phyloP scores from a whole-genome alignment of 2,888 invertebrate genomes.

The Rhabditoides inermis region DNA sequence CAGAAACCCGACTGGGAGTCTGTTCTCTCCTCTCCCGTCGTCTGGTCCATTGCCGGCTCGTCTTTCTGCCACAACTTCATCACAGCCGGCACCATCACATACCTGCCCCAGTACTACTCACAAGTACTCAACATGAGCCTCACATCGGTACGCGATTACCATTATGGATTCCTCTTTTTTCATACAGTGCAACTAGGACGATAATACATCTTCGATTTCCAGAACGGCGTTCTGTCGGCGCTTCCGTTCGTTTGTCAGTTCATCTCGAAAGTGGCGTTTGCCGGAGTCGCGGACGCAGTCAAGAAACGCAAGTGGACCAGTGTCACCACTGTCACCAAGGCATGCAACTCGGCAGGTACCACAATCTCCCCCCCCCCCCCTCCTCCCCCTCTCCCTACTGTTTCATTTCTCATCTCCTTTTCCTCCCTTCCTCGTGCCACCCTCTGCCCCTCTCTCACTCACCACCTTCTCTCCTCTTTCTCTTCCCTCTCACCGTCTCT shows the following conservation, averaged over 20 bases:
- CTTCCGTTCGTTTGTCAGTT: conserved; percentile 47
- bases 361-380: too few species aligned
- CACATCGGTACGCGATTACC: conserved; percentile 31
- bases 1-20: conserved; percentile 30
- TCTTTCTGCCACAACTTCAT: conserved; percentile 50
- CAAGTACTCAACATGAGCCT: conserved; percentile 47
- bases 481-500: background rate
- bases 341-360: conserved; percentile 47
- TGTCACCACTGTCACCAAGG: conserved; percentile 34
- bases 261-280: conserved; percentile 45
- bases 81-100: conserved; percentile 49
- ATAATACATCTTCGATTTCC: background rate
- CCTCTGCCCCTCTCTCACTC: too few species aligned
- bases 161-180: too few species aligned
- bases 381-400: too few species aligned
- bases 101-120: conserved; percentile 47
- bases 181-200: too few species aligned
- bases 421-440: too few species aligned
- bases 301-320: conserved; percentile 20
- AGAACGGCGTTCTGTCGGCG: conserved; percentile 50
- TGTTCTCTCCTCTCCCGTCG: conserved; percentile 35
- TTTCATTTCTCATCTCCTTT: too few species aligned
- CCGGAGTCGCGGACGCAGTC: conserved; percentile 39
- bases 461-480: background rate
- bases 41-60: conserved; percentile 45